A percentile compares a stretch with the other conserved stretches of the same genome.
Evolutionary conservation across 2,888 invertebrate genomes (phyloP).

Genomic region (Eupithecia subfuscata): DNA sequence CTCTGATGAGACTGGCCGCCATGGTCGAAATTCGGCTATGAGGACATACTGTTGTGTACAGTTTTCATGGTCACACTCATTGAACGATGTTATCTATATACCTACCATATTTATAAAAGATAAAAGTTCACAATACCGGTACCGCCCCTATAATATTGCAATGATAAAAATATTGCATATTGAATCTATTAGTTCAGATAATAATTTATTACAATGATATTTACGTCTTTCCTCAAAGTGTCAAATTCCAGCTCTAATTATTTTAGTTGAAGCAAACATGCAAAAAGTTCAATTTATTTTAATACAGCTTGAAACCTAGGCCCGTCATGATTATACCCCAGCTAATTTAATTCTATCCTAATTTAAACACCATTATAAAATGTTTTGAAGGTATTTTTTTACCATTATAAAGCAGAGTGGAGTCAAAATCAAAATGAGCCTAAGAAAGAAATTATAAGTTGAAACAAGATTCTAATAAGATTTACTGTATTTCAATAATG

Average conservation of each 20-base stretch:
- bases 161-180: background rate
- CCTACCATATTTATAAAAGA: background rate
- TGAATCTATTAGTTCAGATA: background rate
- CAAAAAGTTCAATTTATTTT: constrained; percentile 6
- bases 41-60: background rate
- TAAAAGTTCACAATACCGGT: background rate
- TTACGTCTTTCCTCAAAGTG: background rate
- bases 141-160: background rate
- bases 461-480: background rate
- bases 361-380: background rate
- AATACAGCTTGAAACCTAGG: background rate
- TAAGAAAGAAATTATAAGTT: background rate
- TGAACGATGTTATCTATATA: constrained; percentile 3
- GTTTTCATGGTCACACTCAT: constrained; percentile 18
- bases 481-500: constrained; percentile 4
- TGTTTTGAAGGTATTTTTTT: background rate
- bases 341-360: background rate
- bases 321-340: background rate
- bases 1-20: too few species aligned
- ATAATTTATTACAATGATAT: background rate
- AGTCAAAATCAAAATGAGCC: constrained; percentile 5
- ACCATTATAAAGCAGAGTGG: background rate
- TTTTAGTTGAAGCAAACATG: constrained; percentile 16
- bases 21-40: too few species aligned
- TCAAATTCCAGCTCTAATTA: background rate